Conservation (phyloP, 2,113 vertebrate species). For the Orthonyx spaldingii region DNA sequence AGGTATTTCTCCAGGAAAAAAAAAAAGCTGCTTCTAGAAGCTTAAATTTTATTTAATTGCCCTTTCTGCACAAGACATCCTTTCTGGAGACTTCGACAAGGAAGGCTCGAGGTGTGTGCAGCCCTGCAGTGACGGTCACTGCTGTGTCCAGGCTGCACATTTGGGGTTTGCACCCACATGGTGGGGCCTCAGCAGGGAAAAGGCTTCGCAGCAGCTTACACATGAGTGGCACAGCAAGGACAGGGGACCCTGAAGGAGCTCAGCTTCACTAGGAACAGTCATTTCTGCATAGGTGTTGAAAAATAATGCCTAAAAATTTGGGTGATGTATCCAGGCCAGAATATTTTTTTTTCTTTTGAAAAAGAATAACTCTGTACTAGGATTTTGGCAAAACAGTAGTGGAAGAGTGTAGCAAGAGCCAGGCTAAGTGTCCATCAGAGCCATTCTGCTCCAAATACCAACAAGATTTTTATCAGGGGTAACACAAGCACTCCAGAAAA, state of each 20-base stretch:
- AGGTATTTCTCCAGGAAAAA: neutral
- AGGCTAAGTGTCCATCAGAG: neutral
- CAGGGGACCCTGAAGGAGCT: neutral
- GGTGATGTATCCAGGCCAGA: neutral
- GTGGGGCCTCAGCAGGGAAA: neutral
- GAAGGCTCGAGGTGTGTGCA: rapidly evolving
- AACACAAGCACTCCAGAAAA: slow-evolving; percentile 26
- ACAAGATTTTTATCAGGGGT: slow-evolving; percentile 7
- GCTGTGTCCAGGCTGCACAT: neutral
- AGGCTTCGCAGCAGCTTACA: neutral
- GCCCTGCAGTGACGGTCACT: neutral
- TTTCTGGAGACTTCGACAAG: neutral
- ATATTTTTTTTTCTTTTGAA: neutral
- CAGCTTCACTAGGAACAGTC: neutral
- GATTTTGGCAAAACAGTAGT: neutral
- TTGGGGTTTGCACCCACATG: neutral
- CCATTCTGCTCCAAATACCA: slow-evolving; percentile 33
- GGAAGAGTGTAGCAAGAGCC: neutral
- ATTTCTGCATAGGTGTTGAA: neutral
- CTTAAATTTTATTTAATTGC: neutral
- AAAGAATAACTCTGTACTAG: neutral
- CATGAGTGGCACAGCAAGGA: neutral
- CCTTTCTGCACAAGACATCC: neutral
- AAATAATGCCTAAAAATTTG: neutral
- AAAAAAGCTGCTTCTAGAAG: neutral